These are phyloP conservation scores for Corticium candelabrum DNA, from an alignment of 37 sponge, comb jelly and placozoan genomes.

Conservation along the genomic window DNA sequence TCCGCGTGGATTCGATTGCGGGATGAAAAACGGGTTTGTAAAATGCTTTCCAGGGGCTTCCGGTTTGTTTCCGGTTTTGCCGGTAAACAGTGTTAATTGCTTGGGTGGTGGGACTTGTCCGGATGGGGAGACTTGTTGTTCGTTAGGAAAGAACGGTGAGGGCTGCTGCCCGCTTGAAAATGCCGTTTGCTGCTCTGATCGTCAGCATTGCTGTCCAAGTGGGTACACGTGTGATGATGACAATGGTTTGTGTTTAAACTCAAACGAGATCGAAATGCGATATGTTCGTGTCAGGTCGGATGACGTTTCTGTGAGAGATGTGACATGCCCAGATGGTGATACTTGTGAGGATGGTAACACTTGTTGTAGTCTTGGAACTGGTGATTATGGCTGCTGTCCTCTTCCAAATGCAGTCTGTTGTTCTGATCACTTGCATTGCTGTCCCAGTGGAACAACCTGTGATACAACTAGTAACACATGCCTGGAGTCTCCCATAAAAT, in stretches of 20 bases:
- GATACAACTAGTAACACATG: slow-evolving; percentile 41
- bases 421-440: slow-evolving; percentile 53
- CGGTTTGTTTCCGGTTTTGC: background rate
- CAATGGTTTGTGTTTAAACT: too few relatives aligned
- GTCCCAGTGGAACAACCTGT: slow-evolving; percentile 52
- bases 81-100: background rate
- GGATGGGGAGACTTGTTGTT: slow-evolving; percentile 54
- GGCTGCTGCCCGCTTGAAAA: slow-evolving; percentile 60
- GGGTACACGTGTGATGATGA: slow-evolving; percentile 22
- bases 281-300: too few relatives aligned
- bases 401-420: slow-evolving; percentile 69
- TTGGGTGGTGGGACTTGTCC: slow-evolving; percentile 36
- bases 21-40: slow-evolving; percentile 13
- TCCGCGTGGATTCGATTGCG: slow-evolving; percentile 32
- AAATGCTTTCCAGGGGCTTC: slow-evolving; percentile 19
- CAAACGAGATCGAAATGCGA: too few relatives aligned
- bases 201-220: slow-evolving; percentile 11
- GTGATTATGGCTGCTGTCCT: slow-evolving; percentile 68
- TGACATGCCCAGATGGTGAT: slow-evolving; percentile 32
- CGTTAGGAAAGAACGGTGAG: slow-evolving; percentile 12
- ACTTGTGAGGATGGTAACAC: slow-evolving; percentile 60
- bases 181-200: slow-evolving; percentile 55
- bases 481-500: slow-evolving; percentile 9
- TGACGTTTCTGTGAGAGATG: slow-evolving; percentile 9
- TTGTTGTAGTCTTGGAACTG: slow-evolving; percentile 41